A percentile compares a stretch with the other conserved stretches of the same genome.
Conservation (phyloP, 2,113 vertebrate species). For the Pedionomus torquatus region DNA sequence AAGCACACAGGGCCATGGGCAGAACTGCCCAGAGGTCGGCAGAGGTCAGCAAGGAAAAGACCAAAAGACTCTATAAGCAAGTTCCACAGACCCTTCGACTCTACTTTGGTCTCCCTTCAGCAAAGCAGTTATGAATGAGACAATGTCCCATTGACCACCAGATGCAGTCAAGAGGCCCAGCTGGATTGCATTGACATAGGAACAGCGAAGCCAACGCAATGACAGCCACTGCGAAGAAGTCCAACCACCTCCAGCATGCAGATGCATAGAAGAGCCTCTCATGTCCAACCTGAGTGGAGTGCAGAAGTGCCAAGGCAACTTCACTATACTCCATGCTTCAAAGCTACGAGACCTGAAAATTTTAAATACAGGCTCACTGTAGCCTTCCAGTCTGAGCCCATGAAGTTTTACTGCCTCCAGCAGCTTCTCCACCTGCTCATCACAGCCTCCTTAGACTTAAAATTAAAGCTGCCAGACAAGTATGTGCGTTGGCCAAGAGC, state of each 20-base stretch:
- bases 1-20: rapidly evolving
- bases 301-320: not conserved
- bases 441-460: not conserved
- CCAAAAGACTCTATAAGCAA: not conserved
- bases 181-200: not conserved
- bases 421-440: not conserved
- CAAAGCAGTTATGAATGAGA: not conserved
- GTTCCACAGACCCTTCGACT: not conserved
- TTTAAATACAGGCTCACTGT: not conserved
- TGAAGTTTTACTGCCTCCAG: not conserved
- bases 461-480: not conserved
- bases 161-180: not conserved
- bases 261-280: not conserved
- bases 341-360: not conserved
- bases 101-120: not conserved
- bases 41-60: not conserved
- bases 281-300: rapidly evolving
- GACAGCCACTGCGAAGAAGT: not conserved
- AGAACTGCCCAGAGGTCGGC: not conserved
- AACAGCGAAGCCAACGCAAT: rapidly evolving
- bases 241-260: not conserved
- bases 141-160: rapidly evolving
- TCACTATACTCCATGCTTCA: not conserved
- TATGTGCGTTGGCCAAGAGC: not conserved
- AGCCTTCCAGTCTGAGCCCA: not conserved